phyloP scores from a whole-genome alignment of 2,797 vertebrate species.

The Limnodromus scolopaceus region DNA sequence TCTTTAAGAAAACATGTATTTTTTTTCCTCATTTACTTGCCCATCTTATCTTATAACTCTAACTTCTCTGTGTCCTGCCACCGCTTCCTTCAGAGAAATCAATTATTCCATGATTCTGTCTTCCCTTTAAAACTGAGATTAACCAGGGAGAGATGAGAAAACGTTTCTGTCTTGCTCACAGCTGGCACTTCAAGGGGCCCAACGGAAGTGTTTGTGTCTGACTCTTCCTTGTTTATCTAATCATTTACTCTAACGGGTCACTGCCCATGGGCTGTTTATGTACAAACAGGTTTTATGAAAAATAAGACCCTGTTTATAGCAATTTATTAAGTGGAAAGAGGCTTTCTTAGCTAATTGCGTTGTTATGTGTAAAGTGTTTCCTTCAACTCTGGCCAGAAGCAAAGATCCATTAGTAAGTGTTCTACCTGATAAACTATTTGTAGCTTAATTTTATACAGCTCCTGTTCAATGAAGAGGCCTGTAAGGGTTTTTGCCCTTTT shows the following conservation, averaged over 20 bases:
- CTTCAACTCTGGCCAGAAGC: background rate
- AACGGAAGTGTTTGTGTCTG: background rate
- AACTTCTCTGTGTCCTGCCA: background rate
- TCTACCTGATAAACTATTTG: background rate
- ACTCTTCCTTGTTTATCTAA: background rate
- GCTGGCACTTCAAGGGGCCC: background rate
- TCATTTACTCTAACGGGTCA: background rate
- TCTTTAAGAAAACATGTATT: background rate
- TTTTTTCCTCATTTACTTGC: background rate
- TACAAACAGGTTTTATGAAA: background rate
- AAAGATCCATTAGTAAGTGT: background rate
- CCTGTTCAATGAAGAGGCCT: background rate
- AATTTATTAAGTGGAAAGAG: background rate
- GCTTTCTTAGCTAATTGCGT: background rate
- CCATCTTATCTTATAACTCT: background rate
- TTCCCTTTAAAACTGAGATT: background rate
- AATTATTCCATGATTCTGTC: background rate
- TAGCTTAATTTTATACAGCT: background rate
- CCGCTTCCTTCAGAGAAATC: background rate
- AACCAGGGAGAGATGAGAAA: background rate
- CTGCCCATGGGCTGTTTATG: background rate
- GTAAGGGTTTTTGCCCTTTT: background rate
- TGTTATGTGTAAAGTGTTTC: background rate
- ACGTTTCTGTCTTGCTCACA: background rate
- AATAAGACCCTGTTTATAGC: background rate